Evolutionary conservation across 2,797 vertebrate genomes (phyloP).

Genomic region (Mormyrus hasselquistii): DNA sequence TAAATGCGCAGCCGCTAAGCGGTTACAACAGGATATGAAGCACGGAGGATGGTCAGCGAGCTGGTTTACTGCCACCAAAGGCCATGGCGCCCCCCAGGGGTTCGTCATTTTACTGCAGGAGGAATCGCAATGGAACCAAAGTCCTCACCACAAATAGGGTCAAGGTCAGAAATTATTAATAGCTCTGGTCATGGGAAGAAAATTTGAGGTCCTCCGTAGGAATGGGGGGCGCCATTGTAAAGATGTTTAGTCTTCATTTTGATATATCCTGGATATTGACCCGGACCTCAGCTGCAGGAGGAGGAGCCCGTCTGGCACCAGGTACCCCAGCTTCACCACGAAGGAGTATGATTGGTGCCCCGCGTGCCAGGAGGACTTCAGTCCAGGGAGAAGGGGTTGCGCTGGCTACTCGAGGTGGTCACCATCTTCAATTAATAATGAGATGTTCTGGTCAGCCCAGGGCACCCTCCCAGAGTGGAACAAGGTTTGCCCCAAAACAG

Average conservation of each 20-base stretch:
- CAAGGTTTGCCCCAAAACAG: background rate
- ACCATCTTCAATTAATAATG: background rate
- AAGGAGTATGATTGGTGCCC: background rate
- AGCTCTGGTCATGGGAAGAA: background rate
- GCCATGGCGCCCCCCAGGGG: too few species aligned
- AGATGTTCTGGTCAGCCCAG: background rate
- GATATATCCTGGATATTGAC: background rate
- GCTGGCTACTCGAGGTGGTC: background rate
- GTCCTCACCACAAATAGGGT: background rate
- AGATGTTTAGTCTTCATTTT: background rate
- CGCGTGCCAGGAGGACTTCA: background rate
- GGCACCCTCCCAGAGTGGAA: background rate
- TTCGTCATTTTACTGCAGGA: background rate
- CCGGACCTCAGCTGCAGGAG: background rate
- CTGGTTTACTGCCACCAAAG: background rate
- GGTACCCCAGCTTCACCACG: background rate
- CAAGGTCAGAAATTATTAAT: background rate
- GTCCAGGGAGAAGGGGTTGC: background rate
- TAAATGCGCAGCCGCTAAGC: background rate
- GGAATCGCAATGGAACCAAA: background rate
- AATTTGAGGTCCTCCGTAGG: background rate
- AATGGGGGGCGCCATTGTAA: background rate
- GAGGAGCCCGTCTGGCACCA: background rate
- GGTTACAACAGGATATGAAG: background rate
- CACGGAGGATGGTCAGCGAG: background rate